Percentiles rank a stretch among this genome's conserved stretches.
Evolutionary conservation across 2,888 invertebrate genomes (phyloP).

Genomic region (Drosophila yooni): DNA sequence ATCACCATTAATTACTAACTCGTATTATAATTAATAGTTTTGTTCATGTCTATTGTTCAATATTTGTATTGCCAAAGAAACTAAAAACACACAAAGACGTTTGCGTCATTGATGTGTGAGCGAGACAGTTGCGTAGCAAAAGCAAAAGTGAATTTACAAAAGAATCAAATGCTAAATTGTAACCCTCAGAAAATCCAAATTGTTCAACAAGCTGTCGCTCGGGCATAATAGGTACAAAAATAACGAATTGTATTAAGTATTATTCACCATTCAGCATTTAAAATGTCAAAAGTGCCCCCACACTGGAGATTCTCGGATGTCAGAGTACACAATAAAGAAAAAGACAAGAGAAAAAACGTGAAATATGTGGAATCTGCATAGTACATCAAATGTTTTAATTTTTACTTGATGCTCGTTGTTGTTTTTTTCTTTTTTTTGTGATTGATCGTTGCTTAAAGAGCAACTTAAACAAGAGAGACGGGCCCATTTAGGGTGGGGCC

Average conservation of each 20-base stretch:
- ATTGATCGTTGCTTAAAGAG: conserved; percentile 73
- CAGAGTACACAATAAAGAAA: neutral
- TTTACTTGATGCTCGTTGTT: conserved; percentile 5
- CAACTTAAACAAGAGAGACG: conserved; percentile 45
- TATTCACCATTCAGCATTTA: conserved; percentile 50
- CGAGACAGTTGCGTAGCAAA: neutral
- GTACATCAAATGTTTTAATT: conserved; percentile 44
- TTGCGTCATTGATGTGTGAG: conserved; percentile 50
- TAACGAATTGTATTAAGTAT: conserved; percentile 50
- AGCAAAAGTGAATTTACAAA: conserved; percentile 3
- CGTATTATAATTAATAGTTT: conserved; percentile 56
- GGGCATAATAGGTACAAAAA: conserved; percentile 13
- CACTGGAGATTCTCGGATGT: conserved; percentile 22
- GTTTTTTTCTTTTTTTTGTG: conserved; percentile 36
- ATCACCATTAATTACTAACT: conserved; percentile 45
- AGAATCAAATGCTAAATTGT: conserved; percentile 17
- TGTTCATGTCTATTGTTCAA: conserved; percentile 10
- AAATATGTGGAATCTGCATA: conserved; percentile 49
- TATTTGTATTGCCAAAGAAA: conserved; percentile 20
- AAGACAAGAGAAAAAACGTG: conserved; percentile 6
- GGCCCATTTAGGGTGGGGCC: conserved; percentile 35
- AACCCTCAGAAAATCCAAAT: conserved; percentile 28
- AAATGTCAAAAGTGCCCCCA: conserved; percentile 65
- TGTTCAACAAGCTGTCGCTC: conserved; percentile 34
- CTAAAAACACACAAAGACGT: conserved; percentile 24